Conservation (phyloP, 2,797 vertebrate species). For the Setipinna tenuifilis region DNA sequence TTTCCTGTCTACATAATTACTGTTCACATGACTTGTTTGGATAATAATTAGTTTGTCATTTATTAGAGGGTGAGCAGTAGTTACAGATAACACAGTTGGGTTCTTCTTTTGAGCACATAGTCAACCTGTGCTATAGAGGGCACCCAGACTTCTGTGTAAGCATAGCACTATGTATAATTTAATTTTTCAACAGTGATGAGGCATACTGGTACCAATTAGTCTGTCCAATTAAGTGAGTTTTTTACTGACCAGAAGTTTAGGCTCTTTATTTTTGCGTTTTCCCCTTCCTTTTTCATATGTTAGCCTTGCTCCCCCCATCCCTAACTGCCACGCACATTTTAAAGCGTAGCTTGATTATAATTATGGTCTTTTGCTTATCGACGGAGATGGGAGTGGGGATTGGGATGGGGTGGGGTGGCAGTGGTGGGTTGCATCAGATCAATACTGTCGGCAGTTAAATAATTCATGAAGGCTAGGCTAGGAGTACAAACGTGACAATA, state of each 20-base stretch:
- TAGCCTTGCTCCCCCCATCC: constrained; percentile 32
- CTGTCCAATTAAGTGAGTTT: constrained; percentile 58
- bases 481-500: constrained; percentile 61
- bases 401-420: not conserved
- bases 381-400: constrained; percentile 45
- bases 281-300: constrained; percentile 1
- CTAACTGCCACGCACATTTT: constrained; percentile 57
- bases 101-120: not conserved
- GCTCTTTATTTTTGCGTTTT: not conserved
- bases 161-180: not conserved
- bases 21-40: not conserved
- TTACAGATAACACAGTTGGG: not conserved
- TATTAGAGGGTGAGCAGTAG: not conserved
- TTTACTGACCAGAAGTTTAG: constrained; percentile 44
- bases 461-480: constrained; percentile 66
- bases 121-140: not conserved
- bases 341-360: constrained; percentile 61
- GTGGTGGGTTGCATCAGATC: constrained; percentile 53
- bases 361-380: constrained; percentile 61
- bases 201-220: constrained; percentile 55
- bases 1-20: not conserved
- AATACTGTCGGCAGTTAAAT: constrained; percentile 65
- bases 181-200: constrained; percentile 41
- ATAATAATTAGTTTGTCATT: not conserved
- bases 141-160: not conserved